A percentile compares a stretch with the other conserved stretches of the same genome.
Evolutionary conservation across 2,113 vertebrate genomes (phyloP).

Genomic region (Herpetotheres cachinnans): DNA sequence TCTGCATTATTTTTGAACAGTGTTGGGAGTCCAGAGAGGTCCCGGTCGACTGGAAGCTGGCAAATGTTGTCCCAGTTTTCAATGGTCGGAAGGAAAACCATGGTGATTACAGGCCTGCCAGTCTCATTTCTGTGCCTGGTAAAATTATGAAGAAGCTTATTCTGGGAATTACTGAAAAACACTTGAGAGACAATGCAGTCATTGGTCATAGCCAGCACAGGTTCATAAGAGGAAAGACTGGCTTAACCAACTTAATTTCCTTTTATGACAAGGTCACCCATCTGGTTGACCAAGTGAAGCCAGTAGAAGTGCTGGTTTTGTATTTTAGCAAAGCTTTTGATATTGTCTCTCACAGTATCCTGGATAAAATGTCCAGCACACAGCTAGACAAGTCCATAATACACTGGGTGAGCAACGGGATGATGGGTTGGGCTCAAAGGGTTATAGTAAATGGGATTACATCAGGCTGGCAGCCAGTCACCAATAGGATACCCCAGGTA

Average conservation of each 20-base stretch:
- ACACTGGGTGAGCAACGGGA: background rate
- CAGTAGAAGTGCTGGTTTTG: too few species aligned
- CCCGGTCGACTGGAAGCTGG: background rate
- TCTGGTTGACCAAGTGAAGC: background rate
- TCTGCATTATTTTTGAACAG: background rate
- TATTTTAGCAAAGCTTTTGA: background rate
- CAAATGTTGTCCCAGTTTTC: background rate
- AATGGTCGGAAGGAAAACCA: background rate
- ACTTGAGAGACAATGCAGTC: background rate
- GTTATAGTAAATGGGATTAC: background rate
- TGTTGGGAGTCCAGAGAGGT: background rate
- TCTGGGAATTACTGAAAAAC: background rate
- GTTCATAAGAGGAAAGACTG: background rate
- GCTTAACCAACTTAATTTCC: background rate
- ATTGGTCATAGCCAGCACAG: background rate
- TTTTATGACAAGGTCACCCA: background rate
- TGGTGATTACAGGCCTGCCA: background rate
- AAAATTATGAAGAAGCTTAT: background rate
- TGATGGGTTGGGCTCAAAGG: background rate
- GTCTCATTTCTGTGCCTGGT: background rate
- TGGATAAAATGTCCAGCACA: background rate
- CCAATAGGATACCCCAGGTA: background rate
- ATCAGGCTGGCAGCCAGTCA: background rate
- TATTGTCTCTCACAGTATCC: background rate
- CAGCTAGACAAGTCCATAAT: background rate